Evolutionary conservation across 2,888 invertebrate genomes (phyloP), one percentile per base, ranked within the genome.

Genomic region (Netelia virgata): DNA sequence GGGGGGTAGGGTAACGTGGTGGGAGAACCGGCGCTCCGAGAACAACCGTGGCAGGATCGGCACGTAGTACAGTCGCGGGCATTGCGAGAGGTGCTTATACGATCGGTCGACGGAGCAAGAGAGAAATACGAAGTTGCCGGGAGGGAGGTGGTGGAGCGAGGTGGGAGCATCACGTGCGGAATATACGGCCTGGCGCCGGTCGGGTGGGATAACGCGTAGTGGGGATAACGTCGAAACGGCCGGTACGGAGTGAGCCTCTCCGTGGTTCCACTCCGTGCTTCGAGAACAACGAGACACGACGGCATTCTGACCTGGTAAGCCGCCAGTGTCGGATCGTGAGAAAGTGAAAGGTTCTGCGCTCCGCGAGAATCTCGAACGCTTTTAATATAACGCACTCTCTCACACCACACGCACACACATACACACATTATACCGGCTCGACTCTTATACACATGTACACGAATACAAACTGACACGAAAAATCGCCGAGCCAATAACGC

Each of bases 271-370:
- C 74, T 81, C 68, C 28, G 76, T 84, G 86, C 85, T 73, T 74
- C 82, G 83, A 53, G 69, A 84, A 77, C 84, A 75, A 84, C 78
- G 59, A 75, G 78, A 78, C 77, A 85, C 83, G 84, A 80, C 90
- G 88, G 90, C 91, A 93, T 92, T 93, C 92, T 92, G 92, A 92
- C 92, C 92, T 93, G 93, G 92, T 92, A 92, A 91, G 92, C 91
- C 90, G 89, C 91, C 92, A 91, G 93, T 90, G 93, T 92, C 92
- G 91, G 93, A 88, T 92, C 91, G 92, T 90, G 85, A 83, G 61
- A 80, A 86, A 88, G 86, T 86, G 86, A 80, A 84, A 82, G 82
- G 75, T 41, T 43, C 82, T 72, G 55, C 73, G 68, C 57, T 73
- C 73, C 72, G 84, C 76, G 82, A 82, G 79, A 82, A 80, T 80